Base-by-base conservation (phyloP, 2,888 invertebrate genomes). In the Agelastica alni region DNA sequence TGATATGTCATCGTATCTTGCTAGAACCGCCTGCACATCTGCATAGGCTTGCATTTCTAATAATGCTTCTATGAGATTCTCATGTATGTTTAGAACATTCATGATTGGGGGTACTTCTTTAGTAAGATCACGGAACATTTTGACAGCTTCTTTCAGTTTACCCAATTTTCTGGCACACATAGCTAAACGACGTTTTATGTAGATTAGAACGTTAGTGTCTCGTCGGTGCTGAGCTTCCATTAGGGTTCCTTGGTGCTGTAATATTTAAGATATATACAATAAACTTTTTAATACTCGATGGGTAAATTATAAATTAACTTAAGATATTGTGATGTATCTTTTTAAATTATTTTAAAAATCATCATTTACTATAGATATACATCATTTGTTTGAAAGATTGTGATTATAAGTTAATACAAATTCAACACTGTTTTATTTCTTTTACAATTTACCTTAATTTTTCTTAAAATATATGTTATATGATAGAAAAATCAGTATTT, bases 131-230 rank as follows among this genome's bases (percentile, higher is more conserved):
- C 96, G 85, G 82, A 97, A 96, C 84, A 95, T 90, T 77, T 98
- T 96, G 17, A 96, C 90, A 0, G 96, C 94, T 78, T 97, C 97
- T 77, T 95, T 92, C 61, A 96, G 81, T 68, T 94, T 90, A 7
- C 96, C 96, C 51, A 97, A 81, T 71, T 96, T 94, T 52, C 97
- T 83, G 22, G 95, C 93, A 79, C 96, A 97, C 96, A 97, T 96
- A n/a, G 96, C 98, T 56, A 96, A 78, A 59, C 98, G 83, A 51
- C 97, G 83, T 77, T 93, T 91, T 49, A 96, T 89, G 76, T 97
- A 98, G 71, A 96, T 95, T 57, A 96, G 78, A 28, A 97, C 93
- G 75, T 95, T 95, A 53, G 93, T 90, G 76, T 97, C 95, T 63
- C 97, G 82, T 64, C 93, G 81, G 71, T 93, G 91, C 66, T 88